Percentiles rank a stretch among this genome's conserved stretches.
Conservation (phyloP, 2,113 vertebrate species). For the Bubo scandiacus region DNA sequence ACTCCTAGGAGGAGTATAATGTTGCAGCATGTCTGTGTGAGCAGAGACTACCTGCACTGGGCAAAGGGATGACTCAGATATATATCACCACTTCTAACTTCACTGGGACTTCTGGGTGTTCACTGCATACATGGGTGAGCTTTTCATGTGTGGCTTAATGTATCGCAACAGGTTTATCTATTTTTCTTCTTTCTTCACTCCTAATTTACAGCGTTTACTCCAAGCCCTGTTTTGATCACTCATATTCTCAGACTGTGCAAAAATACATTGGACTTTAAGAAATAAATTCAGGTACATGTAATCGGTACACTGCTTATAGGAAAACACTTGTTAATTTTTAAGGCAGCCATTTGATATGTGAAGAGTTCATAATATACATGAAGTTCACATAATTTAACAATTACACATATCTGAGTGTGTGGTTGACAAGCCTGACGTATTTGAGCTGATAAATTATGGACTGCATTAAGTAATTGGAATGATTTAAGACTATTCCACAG, state of each 20-base stretch:
- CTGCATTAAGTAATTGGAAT: slow-evolving; percentile 64
- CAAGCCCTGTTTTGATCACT: background rate
- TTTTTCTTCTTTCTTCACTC: background rate
- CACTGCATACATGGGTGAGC: background rate
- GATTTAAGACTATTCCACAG: slow-evolving; percentile 49
- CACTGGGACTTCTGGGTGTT: background rate
- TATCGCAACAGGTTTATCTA: background rate
- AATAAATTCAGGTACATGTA: background rate
- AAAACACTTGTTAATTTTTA: background rate
- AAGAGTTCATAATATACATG: background rate
- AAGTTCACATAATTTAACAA: slow-evolving; percentile 61
- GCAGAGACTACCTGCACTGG: background rate
- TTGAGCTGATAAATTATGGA: slow-evolving; percentile 67
- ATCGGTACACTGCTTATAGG: background rate
- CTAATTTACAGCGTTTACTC: background rate
- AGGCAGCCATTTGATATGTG: background rate
- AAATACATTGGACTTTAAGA: background rate
- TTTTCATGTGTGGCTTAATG: background rate
- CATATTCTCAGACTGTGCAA: background rate
- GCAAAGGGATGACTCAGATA: background rate
- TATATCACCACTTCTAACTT: background rate
- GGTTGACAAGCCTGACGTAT: slow-evolving; percentile 35
- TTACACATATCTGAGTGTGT: slow-evolving; percentile 38
- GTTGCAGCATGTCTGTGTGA: background rate
- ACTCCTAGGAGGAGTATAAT: background rate